Evolutionary conservation across 2,797 vertebrate species (phyloP).

Genomic region (Heterohyrax brucei): DNA sequence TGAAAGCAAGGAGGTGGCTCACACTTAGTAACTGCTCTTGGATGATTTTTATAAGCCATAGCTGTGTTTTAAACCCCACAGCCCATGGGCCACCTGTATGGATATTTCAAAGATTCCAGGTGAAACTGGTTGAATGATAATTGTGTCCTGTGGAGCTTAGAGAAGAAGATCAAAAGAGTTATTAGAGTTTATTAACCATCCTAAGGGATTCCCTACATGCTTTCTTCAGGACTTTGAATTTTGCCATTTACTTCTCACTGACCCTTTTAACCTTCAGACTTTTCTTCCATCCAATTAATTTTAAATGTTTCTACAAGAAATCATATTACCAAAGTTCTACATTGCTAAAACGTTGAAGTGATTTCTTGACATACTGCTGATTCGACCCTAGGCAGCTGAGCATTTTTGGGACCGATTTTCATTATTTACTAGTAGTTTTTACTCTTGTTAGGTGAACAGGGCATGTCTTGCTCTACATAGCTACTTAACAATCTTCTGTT

Average conservation of each 20-base stretch:
- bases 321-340: slow-evolving; percentile 40
- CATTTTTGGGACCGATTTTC: slow-evolving; percentile 41
- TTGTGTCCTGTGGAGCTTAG: not conserved
- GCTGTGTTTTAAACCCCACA: not conserved
- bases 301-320: slow-evolving; percentile 71
- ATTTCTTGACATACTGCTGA: not conserved
- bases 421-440: slow-evolving; percentile 56
- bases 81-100: not conserved
- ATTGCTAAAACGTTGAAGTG: slow-evolving; percentile 71
- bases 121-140: slow-evolving; percentile 27
- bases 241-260: slow-evolving; percentile 62
- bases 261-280: slow-evolving; percentile 64
- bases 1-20: not conserved
- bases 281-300: slow-evolving; percentile 78
- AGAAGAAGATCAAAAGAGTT: not conserved
- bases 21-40: not conserved
- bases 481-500: not conserved
- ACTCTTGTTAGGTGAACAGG: not conserved
- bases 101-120: slow-evolving; percentile 44
- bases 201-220: slow-evolving; percentile 35
- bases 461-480: not conserved
- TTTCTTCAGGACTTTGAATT: slow-evolving; percentile 49
- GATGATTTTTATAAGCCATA: slow-evolving; percentile 15
- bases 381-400: slow-evolving; percentile 15
- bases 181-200: slow-evolving; percentile 70